Conservation (phyloP, 1,140 invertebrate species). For the Parasteatoda tepidariorum region DNA sequence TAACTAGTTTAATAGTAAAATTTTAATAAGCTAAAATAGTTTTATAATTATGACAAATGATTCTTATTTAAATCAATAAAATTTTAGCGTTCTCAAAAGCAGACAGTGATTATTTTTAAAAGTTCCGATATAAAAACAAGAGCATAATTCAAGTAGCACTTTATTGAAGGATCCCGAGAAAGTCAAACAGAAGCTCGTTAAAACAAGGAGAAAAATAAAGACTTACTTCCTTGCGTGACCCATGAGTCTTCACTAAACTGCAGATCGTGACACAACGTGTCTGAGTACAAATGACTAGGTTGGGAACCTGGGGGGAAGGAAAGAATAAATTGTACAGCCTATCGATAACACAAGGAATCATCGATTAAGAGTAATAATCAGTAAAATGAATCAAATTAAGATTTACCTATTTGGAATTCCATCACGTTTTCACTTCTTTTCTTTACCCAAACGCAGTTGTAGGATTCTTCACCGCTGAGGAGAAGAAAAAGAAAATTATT, state of each 20-base stretch:
- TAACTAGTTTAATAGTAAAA: too few species aligned
- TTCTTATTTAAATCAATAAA: neutral
- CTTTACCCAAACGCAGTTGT: conserved; percentile 76
- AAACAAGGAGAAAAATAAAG: conserved; percentile 10
- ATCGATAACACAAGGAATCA: neutral
- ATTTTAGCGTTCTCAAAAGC: neutral
- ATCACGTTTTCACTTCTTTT: conserved; percentile 76
- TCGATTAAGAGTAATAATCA: neutral
- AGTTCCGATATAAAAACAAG: neutral
- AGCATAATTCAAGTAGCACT: neutral
- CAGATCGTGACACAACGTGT: conserved; percentile 69
- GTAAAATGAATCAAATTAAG: neutral
- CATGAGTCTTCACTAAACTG: conserved; percentile 72
- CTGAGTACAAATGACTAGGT: conserved; percentile 63
- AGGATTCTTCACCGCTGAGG: conserved; percentile 75
- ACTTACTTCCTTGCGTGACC: conserved; percentile 77
- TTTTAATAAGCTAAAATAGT: too few species aligned
- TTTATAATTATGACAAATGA: too few species aligned
- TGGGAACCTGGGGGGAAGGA: conserved; percentile 61
- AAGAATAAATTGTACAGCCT: conserved; percentile 20
- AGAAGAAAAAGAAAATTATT: conserved; percentile 64
- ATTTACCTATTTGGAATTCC: conserved; percentile 75
- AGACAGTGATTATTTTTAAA: neutral
- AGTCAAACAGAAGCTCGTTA: neutral
- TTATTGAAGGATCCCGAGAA: too few species aligned